Evolutionary conservation across 2,888 invertebrate species (phyloP).

Genomic region (Cordilura impudica): DNA sequence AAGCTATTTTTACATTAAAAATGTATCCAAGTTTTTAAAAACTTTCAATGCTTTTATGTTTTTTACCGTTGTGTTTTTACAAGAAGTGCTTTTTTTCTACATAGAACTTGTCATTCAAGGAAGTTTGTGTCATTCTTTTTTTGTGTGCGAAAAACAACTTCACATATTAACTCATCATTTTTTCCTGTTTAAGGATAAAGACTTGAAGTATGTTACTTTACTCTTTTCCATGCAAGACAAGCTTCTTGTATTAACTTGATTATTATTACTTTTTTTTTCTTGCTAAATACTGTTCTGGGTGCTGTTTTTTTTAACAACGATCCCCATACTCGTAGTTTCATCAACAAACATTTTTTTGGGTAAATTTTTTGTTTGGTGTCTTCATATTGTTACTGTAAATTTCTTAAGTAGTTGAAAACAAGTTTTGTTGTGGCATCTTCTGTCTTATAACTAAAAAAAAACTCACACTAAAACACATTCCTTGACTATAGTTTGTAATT

Average conservation of each 20-base stretch:
- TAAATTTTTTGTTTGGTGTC: slow-evolving; percentile 8
- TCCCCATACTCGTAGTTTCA: slow-evolving; percentile 22
- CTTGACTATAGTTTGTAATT: slow-evolving; percentile 55
- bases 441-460: slow-evolving; percentile 28
- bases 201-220: slow-evolving; percentile 31
- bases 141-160: slow-evolving; percentile 5
- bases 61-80: no score
- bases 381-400: slow-evolving; percentile 50
- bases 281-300: background rate
- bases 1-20: no score
- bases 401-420: slow-evolving; percentile 48
- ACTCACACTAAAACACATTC: slow-evolving; percentile 6
- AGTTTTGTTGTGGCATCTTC: slow-evolving; percentile 42
- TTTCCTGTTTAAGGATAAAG: slow-evolving; percentile 31
- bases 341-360: background rate
- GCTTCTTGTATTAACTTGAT: slow-evolving; percentile 52
- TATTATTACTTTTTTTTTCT: slow-evolving; percentile 18
- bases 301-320: background rate
- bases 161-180: slow-evolving; percentile 60
- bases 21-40: no score
- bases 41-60: no score
- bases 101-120: background rate
- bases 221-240: background rate
- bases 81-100: background rate
- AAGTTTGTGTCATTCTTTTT: background rate